A percentile compares a stretch with the other conserved stretches of the same genome.
Conservation (phyloP, 2,113 vertebrate genomes). For the Isurus oxyrinchus region DNA sequence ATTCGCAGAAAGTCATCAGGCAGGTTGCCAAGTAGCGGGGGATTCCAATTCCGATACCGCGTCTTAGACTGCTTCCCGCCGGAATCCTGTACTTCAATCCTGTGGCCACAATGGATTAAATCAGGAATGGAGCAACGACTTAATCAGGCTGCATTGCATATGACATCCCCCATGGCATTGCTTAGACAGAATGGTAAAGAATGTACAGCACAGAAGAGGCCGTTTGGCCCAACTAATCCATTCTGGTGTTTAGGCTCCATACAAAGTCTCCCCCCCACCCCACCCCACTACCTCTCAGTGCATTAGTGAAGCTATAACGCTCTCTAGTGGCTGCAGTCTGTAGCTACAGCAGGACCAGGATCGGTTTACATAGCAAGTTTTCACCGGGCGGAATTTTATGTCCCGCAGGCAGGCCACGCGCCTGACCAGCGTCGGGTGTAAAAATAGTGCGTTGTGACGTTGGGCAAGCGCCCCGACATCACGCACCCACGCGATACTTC, state of each 20-base stretch:
- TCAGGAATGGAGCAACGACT: background rate
- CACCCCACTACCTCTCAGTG: background rate
- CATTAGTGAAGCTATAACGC: background rate
- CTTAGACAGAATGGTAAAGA: background rate
- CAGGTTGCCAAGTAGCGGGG: slow-evolving; percentile 82
- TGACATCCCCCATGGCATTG: background rate
- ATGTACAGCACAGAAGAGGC: background rate
- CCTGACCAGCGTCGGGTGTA: too few relatives aligned
- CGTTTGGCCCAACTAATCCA: background rate
- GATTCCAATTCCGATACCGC: slow-evolving; percentile 88
- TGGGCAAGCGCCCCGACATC: too few relatives aligned
- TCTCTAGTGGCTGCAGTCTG: background rate
- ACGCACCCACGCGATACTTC: too few relatives aligned
- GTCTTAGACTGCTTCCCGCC: slow-evolving; percentile 50
- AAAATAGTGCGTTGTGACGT: too few relatives aligned
- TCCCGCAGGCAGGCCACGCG: too few relatives aligned
- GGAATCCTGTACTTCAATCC: slow-evolving; percentile 62
- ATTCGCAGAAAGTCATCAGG: slow-evolving; percentile 91
- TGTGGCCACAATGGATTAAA: slow-evolving; percentile 41
- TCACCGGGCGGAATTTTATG: too few relatives aligned
- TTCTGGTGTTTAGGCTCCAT: background rate
- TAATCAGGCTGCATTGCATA: too few relatives aligned
- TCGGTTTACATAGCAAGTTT: background rate
- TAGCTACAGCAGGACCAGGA: background rate
- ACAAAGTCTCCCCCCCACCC: too few relatives aligned